Base-by-base conservation (phyloP, 2,797 vertebrate species). In the Sebastes diaconus region DNA sequence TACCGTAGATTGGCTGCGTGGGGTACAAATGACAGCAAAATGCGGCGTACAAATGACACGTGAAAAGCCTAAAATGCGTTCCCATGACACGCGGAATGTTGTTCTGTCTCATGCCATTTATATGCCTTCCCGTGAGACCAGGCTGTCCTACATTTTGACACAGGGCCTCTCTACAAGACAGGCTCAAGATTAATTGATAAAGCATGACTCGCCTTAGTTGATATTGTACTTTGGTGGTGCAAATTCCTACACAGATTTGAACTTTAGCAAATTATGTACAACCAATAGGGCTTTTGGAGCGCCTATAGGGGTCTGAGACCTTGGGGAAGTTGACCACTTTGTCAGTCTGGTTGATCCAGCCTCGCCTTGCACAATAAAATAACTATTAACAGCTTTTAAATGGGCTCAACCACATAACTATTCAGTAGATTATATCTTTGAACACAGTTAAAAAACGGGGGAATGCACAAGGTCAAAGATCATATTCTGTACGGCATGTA, bases 31-130 rank as follows among this genome's bases (percentile, higher is more conserved):
- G 39, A 42, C 14, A 16, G 6, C 39, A 42, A 42, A 42, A 42
- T 0, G 14, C 39, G 14, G 39, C 13, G 6, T 42, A 42, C 39
- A 42, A 42, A 42, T 42, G 42, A 46, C 13, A 6, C 36, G 12
- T 39, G 36, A 39, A 39, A 39, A 39, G 36, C 36, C 36, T 39
- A 39, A 39, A 39, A 39, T 39, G 36, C 36, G 13, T 39, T 39
- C 36, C 36, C 2, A 3, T 46, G 42, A 46, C 13, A 14, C 39
- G 12, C 1, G 39, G 39, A 46, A 16, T 46, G 14, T 46, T 46
- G 42, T 18, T 0, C 42, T 46, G 42, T 46, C 39, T 39, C 6
- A 0, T 46, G 42, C 16, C 0, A 46, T 46, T 46, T 7, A 46
- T 18, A 7, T 0, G 0, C 42, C 42, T 46, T 46, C 42, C 14